These are phyloP conservation scores for Stenichneumon culpator DNA, from an alignment of 2,888 invertebrate species.

Conservation along the genomic window DNA sequence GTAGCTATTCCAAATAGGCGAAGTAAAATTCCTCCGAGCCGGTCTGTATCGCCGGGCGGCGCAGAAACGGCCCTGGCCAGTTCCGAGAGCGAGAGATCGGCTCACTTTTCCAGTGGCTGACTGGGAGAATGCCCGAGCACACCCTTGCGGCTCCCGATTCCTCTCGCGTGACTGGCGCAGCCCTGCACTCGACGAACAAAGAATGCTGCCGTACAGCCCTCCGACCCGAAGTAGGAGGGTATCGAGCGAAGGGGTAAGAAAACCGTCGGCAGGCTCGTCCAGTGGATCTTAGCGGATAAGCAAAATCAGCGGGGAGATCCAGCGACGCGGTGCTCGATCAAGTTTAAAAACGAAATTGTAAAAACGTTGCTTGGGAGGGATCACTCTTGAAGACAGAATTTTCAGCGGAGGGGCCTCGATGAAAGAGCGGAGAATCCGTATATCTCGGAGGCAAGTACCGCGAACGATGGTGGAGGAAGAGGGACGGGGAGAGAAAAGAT, in stretches of 20 bases:
- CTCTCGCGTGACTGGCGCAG: constrained; percentile 59
- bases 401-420: constrained; percentile 75
- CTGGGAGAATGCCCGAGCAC: constrained; percentile 47
- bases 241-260: constrained; percentile 22
- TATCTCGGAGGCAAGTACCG: constrained; percentile 28
- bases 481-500: constrained; percentile 72
- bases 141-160: constrained; percentile 13
- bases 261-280: constrained; percentile 27
- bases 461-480: neutral
- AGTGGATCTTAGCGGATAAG: constrained; percentile 22
- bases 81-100: constrained; percentile 46
- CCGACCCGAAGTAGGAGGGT: constrained; percentile 20
- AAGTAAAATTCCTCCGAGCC: constrained; percentile 43
- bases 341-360: constrained; percentile 35
- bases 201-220: constrained; percentile 48
- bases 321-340: constrained; percentile 9
- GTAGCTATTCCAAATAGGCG: constrained; percentile 40
- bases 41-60: constrained; percentile 15
- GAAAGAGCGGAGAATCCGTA: constrained; percentile 73
- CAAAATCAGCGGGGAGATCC: constrained; percentile 26
- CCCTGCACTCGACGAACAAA: constrained; percentile 48
- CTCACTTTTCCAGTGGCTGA: constrained; percentile 50
- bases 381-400: constrained; percentile 55
- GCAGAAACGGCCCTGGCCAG: constrained; percentile 38
- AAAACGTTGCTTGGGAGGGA: constrained; percentile 18